Evolutionary conservation across 2,113 vertebrate genomes (phyloP).

Genomic region (Heliornis fulica): DNA sequence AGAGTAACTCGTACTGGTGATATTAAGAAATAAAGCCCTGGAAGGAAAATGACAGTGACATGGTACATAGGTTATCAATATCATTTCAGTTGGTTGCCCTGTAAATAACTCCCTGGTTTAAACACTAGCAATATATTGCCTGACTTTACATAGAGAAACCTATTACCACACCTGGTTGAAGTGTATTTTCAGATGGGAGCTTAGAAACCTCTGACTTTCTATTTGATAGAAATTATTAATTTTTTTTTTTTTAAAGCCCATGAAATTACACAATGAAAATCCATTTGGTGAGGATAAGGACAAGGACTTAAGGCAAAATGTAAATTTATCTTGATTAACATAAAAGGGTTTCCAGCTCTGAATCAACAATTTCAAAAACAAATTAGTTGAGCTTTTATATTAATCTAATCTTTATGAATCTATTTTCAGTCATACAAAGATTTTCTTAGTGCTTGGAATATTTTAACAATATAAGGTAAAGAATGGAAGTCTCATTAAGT

Average conservation of each 20-base stretch:
- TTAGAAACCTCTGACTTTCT: not conserved
- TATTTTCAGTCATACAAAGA: not conserved
- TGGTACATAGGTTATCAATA: not conserved
- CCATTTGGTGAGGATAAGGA: not conserved
- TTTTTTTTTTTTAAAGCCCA: no score
- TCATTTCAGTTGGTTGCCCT: not conserved
- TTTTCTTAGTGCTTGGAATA: not conserved
- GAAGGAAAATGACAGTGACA: not conserved
- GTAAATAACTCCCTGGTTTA: not conserved
- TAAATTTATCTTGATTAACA: not conserved
- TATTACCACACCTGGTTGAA: not conserved
- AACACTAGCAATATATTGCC: not conserved
- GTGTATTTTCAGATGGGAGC: not conserved
- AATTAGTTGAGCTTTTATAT: not conserved
- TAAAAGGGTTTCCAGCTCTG: not conserved
- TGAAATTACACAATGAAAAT: not conserved
- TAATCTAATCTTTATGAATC: not conserved
- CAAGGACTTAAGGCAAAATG: not conserved
- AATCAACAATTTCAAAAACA: not conserved
- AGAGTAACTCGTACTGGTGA: not conserved
- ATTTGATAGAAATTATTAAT: not conserved
- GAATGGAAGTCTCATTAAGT: not conserved
- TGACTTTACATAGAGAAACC: not conserved
- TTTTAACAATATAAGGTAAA: not conserved
- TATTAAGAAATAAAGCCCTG: not conserved